phyloP scores from a whole-genome alignment of 2,888 invertebrate genomes.

The Ferdinandea cuprea region DNA sequence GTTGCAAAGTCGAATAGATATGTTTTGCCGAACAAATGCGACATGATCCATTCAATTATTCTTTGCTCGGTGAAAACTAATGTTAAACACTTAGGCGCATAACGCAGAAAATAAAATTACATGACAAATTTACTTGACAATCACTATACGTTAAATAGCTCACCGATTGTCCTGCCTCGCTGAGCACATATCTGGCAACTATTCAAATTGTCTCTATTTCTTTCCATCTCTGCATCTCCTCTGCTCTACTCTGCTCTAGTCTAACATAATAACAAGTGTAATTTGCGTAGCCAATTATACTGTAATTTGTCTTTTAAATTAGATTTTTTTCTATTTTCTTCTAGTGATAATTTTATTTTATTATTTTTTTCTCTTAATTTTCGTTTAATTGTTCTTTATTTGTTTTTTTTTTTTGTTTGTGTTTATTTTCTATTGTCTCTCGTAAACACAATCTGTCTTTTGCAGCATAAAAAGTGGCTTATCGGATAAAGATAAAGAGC shows the following conservation, averaged over 20 bases:
- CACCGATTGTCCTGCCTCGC: constrained; percentile 54
- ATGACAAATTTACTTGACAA: constrained; percentile 60
- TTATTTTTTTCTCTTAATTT: constrained; percentile 13
- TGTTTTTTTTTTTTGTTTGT: constrained; percentile 24
- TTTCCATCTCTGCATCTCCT: not conserved
- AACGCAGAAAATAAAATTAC: constrained; percentile 39
- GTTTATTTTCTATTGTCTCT: constrained; percentile 55
- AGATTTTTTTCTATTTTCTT: not conserved
- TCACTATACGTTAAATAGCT: constrained; percentile 46
- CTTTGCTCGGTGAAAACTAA: not conserved
- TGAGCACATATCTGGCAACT: constrained; percentile 55
- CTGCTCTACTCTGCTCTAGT: constrained; percentile 23
- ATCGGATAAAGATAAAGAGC: constrained; percentile 85
- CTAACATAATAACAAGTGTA: constrained; percentile 54
- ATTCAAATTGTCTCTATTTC: constrained; percentile 57
- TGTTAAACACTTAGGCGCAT: constrained; percentile 30
- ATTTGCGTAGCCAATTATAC: constrained; percentile 48
- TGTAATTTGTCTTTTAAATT: constrained; percentile 45
- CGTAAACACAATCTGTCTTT: constrained; percentile 64
- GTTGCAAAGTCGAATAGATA: constrained; percentile 11
- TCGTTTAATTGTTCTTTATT: not conserved
- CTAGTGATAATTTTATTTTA: constrained; percentile 15
- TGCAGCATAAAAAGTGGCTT: constrained; percentile 83
- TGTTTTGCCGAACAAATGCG: constrained; percentile 12
- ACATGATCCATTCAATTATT: constrained; percentile 37